A percentile compares a stretch with the other conserved stretches of the same genome.
phyloP scores from a whole-genome alignment of 2,113 vertebrate genomes.

The Melanocharis versteri region DNA sequence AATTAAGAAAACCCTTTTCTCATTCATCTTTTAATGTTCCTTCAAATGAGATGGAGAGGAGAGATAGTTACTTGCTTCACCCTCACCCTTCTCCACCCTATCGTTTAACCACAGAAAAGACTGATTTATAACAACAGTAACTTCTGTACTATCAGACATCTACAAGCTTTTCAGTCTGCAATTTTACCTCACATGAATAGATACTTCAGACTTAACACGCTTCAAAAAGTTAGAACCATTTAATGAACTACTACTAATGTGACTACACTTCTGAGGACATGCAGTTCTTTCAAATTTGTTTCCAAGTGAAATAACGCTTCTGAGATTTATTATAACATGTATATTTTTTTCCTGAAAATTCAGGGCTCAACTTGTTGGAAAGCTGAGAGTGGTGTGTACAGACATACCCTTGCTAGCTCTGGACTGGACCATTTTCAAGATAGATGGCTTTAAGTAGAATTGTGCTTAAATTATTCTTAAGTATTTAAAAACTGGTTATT shows the following conservation, averaged over 20 bases:
- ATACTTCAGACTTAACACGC: not conserved
- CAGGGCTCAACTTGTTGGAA: not conserved
- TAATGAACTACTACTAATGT: slow-evolving; percentile 13
- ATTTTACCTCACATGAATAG: slow-evolving; percentile 8
- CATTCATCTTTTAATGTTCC: slow-evolving; percentile 10
- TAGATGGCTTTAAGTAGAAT: not conserved
- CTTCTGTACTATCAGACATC: slow-evolving; percentile 25
- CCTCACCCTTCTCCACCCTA: slow-evolving; percentile 17
- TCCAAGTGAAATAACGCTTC: slow-evolving; percentile 3
- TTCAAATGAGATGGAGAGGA: slow-evolving; percentile 19
- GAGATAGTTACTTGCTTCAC: slow-evolving; percentile 13
- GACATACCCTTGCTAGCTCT: not conserved
- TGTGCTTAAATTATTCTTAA: not conserved
- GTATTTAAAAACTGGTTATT: not conserved
- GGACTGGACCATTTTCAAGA: not conserved
- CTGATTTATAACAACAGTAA: slow-evolving; percentile 36
- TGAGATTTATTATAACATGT: not conserved
- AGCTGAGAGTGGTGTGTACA: not conserved
- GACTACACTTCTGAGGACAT: slow-evolving; percentile 11
- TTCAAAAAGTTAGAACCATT: slow-evolving; percentile 30
- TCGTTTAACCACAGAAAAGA: slow-evolving; percentile 43
- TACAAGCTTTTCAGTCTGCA: slow-evolving; percentile 32
- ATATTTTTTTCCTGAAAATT: not conserved
- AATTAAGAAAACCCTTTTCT: not conserved
- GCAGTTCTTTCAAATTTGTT: not conserved